Conservation (phyloP, 2,888 invertebrate genomes). For the Cerceris rybyensis region DNA sequence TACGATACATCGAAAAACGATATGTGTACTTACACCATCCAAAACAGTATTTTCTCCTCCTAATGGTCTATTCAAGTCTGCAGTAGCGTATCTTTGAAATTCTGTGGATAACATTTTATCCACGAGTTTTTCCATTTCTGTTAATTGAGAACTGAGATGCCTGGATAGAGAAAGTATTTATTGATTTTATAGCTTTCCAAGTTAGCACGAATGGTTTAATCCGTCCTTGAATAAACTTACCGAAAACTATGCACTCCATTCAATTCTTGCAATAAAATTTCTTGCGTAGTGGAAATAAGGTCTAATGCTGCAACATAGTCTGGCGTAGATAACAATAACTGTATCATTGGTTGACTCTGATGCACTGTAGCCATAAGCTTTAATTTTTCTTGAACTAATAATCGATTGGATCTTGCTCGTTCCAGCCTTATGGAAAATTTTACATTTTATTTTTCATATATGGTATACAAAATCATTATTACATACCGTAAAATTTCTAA, state of each 20-base stretch:
- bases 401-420: slow-evolving; percentile 86
- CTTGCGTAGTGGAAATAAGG: slow-evolving; percentile 97
- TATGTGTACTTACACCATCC: slow-evolving; percentile 83
- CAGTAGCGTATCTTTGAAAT: slow-evolving; percentile 94
- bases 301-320: slow-evolving; percentile 99
- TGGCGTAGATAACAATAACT: slow-evolving; percentile 95
- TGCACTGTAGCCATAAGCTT: slow-evolving; percentile 97
- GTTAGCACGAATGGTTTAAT: neutral
- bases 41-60: slow-evolving; percentile 85
- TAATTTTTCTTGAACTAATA: slow-evolving; percentile 88
- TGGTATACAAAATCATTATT: neutral
- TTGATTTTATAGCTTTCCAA: neutral
- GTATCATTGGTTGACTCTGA: slow-evolving; percentile 99
- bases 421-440: slow-evolving; percentile 83
- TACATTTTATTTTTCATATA: neutral
- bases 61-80: slow-evolving; percentile 93
- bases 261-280: slow-evolving; percentile 94
- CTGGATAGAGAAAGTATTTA: slow-evolving; percentile 81
- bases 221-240: slow-evolving; percentile 74
- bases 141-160: slow-evolving; percentile 96
- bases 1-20: slow-evolving; percentile 9
- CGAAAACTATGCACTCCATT: slow-evolving; percentile 96
- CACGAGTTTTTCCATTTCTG: slow-evolving; percentile 97
- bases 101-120: slow-evolving; percentile 98
- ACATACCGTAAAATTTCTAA: slow-evolving; percentile 86